Base-by-base conservation (phyloP, 2,797 vertebrate species). In the Otolemur crassicaudatus region DNA sequence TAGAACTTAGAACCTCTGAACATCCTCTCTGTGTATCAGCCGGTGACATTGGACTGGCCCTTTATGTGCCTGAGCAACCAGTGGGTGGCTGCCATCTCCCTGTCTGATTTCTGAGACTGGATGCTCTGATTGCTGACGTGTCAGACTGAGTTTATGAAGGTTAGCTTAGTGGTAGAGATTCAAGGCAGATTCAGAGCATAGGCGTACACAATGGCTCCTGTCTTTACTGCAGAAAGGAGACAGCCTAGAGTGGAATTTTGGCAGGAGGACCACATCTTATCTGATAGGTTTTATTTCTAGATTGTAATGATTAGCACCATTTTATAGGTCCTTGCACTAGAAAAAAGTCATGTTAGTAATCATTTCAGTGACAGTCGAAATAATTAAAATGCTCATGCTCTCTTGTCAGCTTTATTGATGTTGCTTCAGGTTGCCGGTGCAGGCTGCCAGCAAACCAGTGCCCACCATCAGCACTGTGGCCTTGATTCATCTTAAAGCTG, bases 61-160 rank as follows among this genome's bases (percentile, higher is more conserved):
- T 75, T 34, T 53, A 34, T 22, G 5, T 81, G 12, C 7, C 23
- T n/a, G 0, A 46, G 5, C 43, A 1, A 0, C 49, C 14, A 4
- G 49, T 19, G 19, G 37, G 43, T 29, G 34, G 49, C 49, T 77
- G 40, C 49, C 3, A 1, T 25, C 58, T 72, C 61, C 49, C 49
- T 63, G 56, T 25, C n/a, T 49, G 34, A 65, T 31, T 63, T 53
- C 61, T 65, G 43, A 81, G 17, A 16, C 9, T 0, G 49, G 3
- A 56, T 23, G 46, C 8, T 43, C 63, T 37, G n/a, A 23, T 29
- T 79, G 31, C 6, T 85, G 49, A 58, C 43, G 53, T 58, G 20
- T 72, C 65, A 40, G 31, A 0, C 34, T 85, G 56, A 14, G 14
- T 81, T 85, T 82, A 19, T 46, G 34, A 72, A 82, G 46, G 58